phyloP scores from a whole-genome alignment of 2,888 invertebrate species.

The Nomada ruficornis region DNA sequence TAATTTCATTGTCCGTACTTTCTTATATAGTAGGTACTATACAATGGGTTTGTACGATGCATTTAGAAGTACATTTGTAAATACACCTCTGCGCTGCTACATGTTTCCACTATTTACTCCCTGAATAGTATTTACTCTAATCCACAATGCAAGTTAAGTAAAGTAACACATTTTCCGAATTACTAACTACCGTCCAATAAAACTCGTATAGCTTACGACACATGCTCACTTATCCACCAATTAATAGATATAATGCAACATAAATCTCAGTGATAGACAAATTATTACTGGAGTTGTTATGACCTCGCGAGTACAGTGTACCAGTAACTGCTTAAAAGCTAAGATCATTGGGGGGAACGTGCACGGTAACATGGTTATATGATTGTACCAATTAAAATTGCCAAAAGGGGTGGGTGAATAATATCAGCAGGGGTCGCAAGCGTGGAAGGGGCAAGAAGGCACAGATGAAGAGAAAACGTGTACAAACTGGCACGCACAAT shows the following conservation, averaged over 20 bases:
- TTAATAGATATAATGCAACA: not conserved
- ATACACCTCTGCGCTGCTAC: too few relatives aligned
- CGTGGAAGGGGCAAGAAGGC: slow-evolving; percentile 2
- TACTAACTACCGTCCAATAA: too few relatives aligned
- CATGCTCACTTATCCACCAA: not conserved
- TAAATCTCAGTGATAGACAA: not conserved
- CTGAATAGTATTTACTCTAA: too few relatives aligned
- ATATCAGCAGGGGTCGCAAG: not conserved
- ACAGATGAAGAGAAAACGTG: slow-evolving; percentile 58
- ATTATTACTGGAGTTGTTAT: not conserved
- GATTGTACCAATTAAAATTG: slow-evolving; percentile 12
- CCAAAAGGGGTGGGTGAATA: slow-evolving; percentile 7
- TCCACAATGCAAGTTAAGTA: too few relatives aligned
- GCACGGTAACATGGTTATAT: not conserved
- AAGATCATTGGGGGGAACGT: not conserved
- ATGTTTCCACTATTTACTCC: too few relatives aligned
- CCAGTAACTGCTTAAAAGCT: not conserved
- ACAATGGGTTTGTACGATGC: too few relatives aligned
- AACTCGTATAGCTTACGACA: too few relatives aligned
- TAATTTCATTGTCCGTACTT: too few relatives aligned
- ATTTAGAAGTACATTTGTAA: too few relatives aligned
- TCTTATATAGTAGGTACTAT: too few relatives aligned
- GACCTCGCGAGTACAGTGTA: not conserved
- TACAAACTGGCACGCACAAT: slow-evolving; percentile 75
- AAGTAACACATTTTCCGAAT: too few relatives aligned